Base-by-base conservation (phyloP, 2,113 vertebrate species). In the Apteryx owenii region DNA sequence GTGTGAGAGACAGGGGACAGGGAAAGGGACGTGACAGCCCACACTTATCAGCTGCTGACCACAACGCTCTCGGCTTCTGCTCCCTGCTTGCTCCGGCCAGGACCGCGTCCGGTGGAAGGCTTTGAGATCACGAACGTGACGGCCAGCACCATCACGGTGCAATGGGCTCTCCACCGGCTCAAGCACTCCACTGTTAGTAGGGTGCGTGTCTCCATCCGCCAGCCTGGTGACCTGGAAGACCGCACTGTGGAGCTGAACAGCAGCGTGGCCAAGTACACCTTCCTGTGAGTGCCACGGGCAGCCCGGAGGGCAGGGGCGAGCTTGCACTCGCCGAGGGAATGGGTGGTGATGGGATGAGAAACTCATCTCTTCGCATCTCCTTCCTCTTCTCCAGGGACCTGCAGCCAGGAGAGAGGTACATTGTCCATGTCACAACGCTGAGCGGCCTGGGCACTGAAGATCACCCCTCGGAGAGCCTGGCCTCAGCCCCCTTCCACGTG, bases 351-450 rank as follows among this genome's bases (percentile, higher is more conserved):
- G 17, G 36, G n/a, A n/a, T 53, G 19, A 38, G 25, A 25, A 53
- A 28, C 69, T 90, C 20, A 78, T 48, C 21, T 10, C 31, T 56
- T 82, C 48, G 69, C 58, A 64, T 66, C 81, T 17, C 70, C 31
- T 50, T 54, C 69, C 26, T 83, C 38, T 51, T 75, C 87, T 56
- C 2, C 97, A 99, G 99, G 95, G 98, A 98, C 54, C 97, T 99
- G 89, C 98, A 98, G 87, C 99, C 99, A 33, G 99, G 98, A 96
- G 99, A 99, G 94, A 98, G 98, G 94, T 99, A 99, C 89, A 98
- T 98, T 4, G 88, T 99, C 83, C 98, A 98, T 5, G 98, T 98
- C 75, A 94, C 99, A 2, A 98, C 99, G 4, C 98, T 99, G 95
- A 99, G 99, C 3, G 99, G 99, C 68, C 86, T 98, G 33, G 97